These are phyloP conservation scores for Sclerurus mexicanus DNA, from an alignment of 2,113 vertebrate genomes.

Conservation along the genomic window DNA sequence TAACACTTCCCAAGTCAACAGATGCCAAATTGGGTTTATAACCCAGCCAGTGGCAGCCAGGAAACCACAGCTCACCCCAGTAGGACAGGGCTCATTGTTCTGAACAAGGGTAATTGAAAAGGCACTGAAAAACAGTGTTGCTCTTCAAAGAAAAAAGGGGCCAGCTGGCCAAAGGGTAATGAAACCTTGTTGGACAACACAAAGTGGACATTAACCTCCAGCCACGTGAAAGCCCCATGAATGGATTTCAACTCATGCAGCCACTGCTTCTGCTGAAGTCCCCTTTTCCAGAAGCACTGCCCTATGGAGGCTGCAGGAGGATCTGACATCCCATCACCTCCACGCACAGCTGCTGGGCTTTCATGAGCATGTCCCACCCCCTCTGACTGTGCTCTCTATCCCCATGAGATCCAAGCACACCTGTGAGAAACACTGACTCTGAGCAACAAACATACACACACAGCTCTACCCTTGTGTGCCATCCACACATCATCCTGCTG, in stretches of 20 bases:
- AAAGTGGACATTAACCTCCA: not conserved
- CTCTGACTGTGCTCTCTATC: not conserved
- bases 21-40: slow-evolving; percentile 44
- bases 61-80: not conserved
- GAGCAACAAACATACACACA: not conserved
- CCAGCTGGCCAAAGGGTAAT: not conserved
- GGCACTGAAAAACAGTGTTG: not conserved
- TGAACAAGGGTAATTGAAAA: not conserved
- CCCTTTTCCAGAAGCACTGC: not conserved
- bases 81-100: not conserved
- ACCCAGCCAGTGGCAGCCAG: not conserved
- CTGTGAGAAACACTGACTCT: not conserved
- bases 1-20: slow-evolving; percentile 42
- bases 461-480: not conserved
- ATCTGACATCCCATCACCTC: not conserved
- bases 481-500: not conserved
- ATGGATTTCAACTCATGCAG: not conserved
- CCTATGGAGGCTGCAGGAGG: not conserved
- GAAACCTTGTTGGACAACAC: not conserved
- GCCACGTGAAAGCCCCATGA: not conserved
- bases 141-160: not conserved
- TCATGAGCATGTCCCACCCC: not conserved
- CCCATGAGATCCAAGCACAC: fast-evolving
- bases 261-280: not conserved
- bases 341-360: not conserved